phyloP scores from a whole-genome alignment of 2,113 vertebrate genomes.

The Amblyornis subalaris region DNA sequence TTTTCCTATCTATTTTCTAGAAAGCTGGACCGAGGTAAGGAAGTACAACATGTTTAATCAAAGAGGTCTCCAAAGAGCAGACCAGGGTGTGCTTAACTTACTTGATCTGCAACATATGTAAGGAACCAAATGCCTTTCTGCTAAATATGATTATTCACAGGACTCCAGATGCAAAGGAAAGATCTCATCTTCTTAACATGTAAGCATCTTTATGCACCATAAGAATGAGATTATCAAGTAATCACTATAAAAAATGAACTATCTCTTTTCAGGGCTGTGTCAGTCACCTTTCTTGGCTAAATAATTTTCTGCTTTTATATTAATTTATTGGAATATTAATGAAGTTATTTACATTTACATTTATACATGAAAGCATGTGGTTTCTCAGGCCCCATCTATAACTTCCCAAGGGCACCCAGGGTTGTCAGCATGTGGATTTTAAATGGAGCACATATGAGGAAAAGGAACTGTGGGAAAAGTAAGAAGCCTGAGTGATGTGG shows the following conservation, averaged over 20 bases:
- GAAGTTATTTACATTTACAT: neutral
- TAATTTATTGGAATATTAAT: neutral
- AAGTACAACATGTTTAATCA: neutral
- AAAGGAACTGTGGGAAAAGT: neutral
- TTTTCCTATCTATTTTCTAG: neutral
- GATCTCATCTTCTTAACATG: neutral
- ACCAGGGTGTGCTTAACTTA: neutral
- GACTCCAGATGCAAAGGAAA: neutral
- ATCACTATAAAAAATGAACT: neutral
- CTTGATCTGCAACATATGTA: neutral
- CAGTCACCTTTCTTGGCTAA: neutral
- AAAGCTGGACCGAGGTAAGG: neutral
- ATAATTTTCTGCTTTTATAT: neutral
- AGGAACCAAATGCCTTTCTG: neutral
- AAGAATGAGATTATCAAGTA: conserved; percentile 13
- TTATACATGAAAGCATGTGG: neutral
- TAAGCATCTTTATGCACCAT: neutral
- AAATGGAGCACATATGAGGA: neutral
- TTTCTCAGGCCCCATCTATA: neutral
- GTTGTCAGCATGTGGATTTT: neutral
- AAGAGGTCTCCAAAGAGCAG: neutral
- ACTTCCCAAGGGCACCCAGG: neutral
- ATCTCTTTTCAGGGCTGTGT: neutral
- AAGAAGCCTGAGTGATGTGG: neutral
- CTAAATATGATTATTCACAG: neutral